A percentile compares a stretch with the other conserved stretches of the same genome.
Conservation (phyloP, 2,888 invertebrate genomes). For the Caenorhabditis sinica region DNA sequence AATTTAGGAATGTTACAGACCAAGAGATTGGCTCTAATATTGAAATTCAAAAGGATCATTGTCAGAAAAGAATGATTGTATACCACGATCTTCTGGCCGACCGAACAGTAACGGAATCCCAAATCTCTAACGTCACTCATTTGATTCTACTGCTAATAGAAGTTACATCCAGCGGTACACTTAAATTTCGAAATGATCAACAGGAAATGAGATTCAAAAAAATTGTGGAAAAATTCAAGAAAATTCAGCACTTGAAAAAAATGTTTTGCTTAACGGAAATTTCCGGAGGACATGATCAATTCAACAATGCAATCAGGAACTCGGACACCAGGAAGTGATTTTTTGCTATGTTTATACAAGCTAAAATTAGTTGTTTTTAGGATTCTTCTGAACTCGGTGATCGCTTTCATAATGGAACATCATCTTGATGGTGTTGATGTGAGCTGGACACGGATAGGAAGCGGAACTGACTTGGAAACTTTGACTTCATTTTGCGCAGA, state of each 20-base stretch:
- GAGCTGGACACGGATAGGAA: neutral
- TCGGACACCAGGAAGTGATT: constrained; percentile 27
- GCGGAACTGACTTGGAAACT: neutral
- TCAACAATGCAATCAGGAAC: neutral
- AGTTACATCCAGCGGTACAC: neutral
- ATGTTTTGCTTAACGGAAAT: neutral
- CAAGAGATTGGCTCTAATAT: too few species aligned
- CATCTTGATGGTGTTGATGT: neutral
- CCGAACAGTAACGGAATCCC: neutral
- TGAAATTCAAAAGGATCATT: neutral
- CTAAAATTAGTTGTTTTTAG: neutral
- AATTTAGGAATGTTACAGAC: too few species aligned
- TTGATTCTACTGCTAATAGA: neutral
- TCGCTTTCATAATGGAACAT: neutral
- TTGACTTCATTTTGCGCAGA: neutral
- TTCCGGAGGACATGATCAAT: neutral
- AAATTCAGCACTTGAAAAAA: neutral
- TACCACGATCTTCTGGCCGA: neutral
- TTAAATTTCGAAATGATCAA: neutral
- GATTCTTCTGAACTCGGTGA: neutral
- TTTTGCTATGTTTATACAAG: neutral
- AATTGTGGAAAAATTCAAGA: neutral
- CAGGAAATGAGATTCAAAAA: constrained; percentile 7
- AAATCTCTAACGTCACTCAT: neutral
- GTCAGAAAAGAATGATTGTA: neutral